Base-by-base conservation (phyloP, 2,113 vertebrate genomes). In the Cyprinodon tularosa region DNA sequence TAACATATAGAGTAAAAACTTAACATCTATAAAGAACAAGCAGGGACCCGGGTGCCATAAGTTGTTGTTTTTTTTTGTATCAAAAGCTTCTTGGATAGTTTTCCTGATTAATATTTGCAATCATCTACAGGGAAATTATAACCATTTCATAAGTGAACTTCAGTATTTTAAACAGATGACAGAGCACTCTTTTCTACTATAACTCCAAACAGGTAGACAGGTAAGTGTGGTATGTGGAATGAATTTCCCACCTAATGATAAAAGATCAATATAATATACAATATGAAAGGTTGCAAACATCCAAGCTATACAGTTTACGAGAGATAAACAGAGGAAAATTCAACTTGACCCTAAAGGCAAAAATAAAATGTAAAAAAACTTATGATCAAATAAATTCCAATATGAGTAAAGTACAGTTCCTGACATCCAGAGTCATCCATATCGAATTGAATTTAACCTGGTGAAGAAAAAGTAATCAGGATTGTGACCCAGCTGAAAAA, bases 401-500 rank as follows among this genome's bases (percentile, higher is more conserved):
- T 29, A 84, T 22, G 42, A 71, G 62, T 36, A 59, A 20, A 10
- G 50, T 65, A 29, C 29, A 29, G 29, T 29, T 29, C 29, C 29
- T 73, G 69, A 38, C 15, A 50, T 61, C 53, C 70, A 61, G n/a
- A 75, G 83, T 15, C 10, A 74, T 64, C 57, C 14, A 38, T 59
- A 62, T 29, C 29, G 29, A 29, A 29, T 29, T 29, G 29, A 29
- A 44, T 77, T 77, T 57, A n/a, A 81, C 10, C 38, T 13, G 4
- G 62, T 39, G 53, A 81, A 63, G 29, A 29, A 77, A 61, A 53
- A 68, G 68, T 29, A 82, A 64, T 71, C 66, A 45, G 48, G 70
- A 45, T 38, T 65, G 53, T 36, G 50, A 67, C 29, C 29, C 38
- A 37, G 61, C 62, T 12, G 57, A 29, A 47, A 48, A 73, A 84